phyloP scores from a whole-genome alignment of 2,888 invertebrate species.

The Amaurobius ferox region DNA sequence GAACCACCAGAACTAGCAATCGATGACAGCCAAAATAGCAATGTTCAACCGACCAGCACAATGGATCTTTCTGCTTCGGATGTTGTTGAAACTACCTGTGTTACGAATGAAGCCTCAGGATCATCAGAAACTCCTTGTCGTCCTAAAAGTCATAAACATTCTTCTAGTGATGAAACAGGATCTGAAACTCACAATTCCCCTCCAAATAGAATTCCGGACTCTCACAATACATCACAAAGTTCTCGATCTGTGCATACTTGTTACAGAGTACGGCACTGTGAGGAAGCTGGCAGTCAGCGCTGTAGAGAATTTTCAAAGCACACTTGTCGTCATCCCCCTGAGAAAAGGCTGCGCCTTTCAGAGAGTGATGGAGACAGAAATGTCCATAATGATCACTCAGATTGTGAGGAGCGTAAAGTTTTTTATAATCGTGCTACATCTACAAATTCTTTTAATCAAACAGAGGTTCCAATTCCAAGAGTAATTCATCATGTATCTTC shows the following conservation, averaged over 20 bases:
- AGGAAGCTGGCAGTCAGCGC: slow-evolving; percentile 29
- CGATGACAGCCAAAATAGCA: slow-evolving; percentile 66
- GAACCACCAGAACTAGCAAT: slow-evolving; percentile 59
- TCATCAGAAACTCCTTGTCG: slow-evolving; percentile 40
- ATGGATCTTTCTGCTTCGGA: slow-evolving; percentile 59
- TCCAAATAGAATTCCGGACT: slow-evolving; percentile 29
- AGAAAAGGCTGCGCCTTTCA: slow-evolving; percentile 41
- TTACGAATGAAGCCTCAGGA: slow-evolving; percentile 26
- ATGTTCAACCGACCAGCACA: slow-evolving; percentile 62
- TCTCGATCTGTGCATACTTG: slow-evolving; percentile 36
- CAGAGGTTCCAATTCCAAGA: slow-evolving; percentile 20
- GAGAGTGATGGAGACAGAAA: slow-evolving; percentile 51
- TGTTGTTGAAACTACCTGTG: slow-evolving; percentile 55
- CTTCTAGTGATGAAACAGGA: slow-evolving; percentile 45
- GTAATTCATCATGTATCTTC: background rate
- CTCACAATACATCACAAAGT: slow-evolving; percentile 18
- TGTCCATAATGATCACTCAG: slow-evolving; percentile 57
- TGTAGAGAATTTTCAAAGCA: slow-evolving; percentile 46
- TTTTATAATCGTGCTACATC: slow-evolving; percentile 64
- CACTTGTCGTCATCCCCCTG: slow-evolving; percentile 41
- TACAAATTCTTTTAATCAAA: slow-evolving; percentile 36
- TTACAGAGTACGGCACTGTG: slow-evolving; percentile 44
- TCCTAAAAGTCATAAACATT: slow-evolving; percentile 46
- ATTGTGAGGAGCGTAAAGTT: slow-evolving; percentile 57
- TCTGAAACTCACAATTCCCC: slow-evolving; percentile 53